Evolutionary conservation across 2,888 invertebrate genomes (phyloP), one percentile per base, ranked within the genome.

Genomic region (Diarsia dahlii): DNA sequence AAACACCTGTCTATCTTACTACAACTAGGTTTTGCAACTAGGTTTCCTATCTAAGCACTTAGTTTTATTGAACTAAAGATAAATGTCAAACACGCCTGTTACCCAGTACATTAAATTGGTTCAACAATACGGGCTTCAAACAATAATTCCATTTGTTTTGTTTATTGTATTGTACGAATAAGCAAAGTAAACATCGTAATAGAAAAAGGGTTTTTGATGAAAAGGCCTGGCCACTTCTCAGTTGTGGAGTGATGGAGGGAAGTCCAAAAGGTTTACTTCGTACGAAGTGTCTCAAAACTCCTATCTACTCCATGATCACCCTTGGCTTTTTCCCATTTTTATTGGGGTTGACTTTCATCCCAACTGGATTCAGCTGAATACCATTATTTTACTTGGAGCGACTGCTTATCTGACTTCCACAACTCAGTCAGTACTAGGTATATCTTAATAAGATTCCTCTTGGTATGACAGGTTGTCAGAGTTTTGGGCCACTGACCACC

Each of bases 161-260:
- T 63, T 8, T 45, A 63, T 67, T 54, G 39, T 79, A 20, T 65
- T 69, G 69, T 75, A 48, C 34, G 68, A 39, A 74, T 65, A 76
- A 76, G 74, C 68, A 73, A 75, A 78, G 73, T 74, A 76, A 72
- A 72, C 74, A 76, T 73, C 9, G 54, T 74, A 81, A 86, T 75
- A 70, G 64, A 75, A 78, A 78, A 73, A 78, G 65, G 81, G 63
- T 80, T 71, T 76, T 76, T 86, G 76, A 76, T 78, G 74, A 76
- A 84, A 86, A 68, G 76, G 68, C 23, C 50, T 70, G 45, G 69
- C 73, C 71, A 71, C 66, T 72, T 84, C 66, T 54, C 50, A 20
- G 60, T 58, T 15, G n/a, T 56, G 72, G 65, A 9, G 58, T 3
- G 0, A 13, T 8, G 20, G 1, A 76, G n/a, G 0, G 18, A n/a